A percentile compares a stretch with the other conserved stretches of the same genome.
Conservation (phyloP, 2,797 vertebrate species). For the Oreochromis mossambicus region DNA sequence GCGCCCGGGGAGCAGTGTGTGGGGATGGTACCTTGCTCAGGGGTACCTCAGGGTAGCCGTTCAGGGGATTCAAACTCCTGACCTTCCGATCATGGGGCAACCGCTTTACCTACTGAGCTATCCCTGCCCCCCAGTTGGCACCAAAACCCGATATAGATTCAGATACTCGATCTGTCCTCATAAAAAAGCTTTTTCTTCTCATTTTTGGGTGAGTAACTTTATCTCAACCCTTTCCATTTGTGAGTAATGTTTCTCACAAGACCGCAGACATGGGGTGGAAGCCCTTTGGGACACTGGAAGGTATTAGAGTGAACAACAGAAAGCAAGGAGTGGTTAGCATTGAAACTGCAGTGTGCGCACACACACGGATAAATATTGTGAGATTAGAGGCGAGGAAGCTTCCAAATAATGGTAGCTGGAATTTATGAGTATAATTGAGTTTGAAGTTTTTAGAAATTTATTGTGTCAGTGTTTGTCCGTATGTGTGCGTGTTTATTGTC, state of each 20-base stretch:
- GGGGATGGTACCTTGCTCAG: no score
- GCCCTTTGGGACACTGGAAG: neutral
- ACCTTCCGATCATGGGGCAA: no score
- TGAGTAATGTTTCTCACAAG: constrained; percentile 30
- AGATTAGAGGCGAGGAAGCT: neutral
- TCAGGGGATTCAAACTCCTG: no score
- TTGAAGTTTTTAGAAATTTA: neutral
- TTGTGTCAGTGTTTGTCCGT: neutral
- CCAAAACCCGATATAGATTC: neutral
- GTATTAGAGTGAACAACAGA: constrained; percentile 23
- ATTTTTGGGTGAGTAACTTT: neutral
- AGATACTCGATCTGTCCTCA: neutral
- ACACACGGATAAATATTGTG: neutral
- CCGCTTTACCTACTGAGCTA: no score
- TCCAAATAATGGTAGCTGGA: neutral
- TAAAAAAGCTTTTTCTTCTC: neutral
- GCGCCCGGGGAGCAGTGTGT: no score
- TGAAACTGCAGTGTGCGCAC: neutral
- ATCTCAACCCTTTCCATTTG: constrained; percentile 21
- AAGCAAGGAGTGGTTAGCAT: constrained; percentile 16
- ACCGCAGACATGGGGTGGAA: constrained; percentile 5
- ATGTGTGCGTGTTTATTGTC: neutral
- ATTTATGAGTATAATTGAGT: neutral
- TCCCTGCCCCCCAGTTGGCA: neutral
- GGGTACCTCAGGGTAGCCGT: no score